Base-by-base conservation (phyloP, 2,888 invertebrate genomes). In the Tupiocoris notatus region DNA sequence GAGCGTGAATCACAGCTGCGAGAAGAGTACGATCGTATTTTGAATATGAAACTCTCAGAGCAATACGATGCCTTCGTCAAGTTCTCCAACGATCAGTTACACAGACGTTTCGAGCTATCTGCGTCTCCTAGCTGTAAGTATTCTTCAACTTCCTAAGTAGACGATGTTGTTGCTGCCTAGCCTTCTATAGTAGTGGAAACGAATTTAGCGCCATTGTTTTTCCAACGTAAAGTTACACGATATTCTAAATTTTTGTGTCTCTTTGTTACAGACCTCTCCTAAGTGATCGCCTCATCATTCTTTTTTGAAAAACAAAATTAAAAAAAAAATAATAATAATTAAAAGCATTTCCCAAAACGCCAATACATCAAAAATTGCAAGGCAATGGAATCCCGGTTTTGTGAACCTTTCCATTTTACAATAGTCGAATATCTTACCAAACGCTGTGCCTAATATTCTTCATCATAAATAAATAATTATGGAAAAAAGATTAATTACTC, bases 21-120 rank as follows among this genome's bases (percentile, higher is more conserved):
- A 83, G 92, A 94, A 83, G 96, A 98, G 86, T 98, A 98, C 84
- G 96, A 98, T 85, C 89, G 92, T 80, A 95, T 96, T 82, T 89
- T 99, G 82, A 93, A 92, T 84, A 89, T 89, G 84, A 98, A 98
- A 86, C 89, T 99, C 81, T 94, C 96, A 79, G 98, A 99, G 87
- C 98, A 98, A 86, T 98, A 98, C 84, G 98, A 98, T 85, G 95
- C 97, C 83, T 99, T 98, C 86, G 96, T 98, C 79, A 96, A 96
- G 86, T 98, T 98, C 86, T 98, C 98, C 82, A 92, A 95, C 82
- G 98, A 99, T 87, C 98, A 98, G 88, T 93, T 98, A 83, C 93
- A 93, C 84, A 91, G 89, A 85, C 88, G 81, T 78, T 82, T 82
- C 70, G 81, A 81, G 79, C 79, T 81, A 23, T 81, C 81, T 65